Evolutionary conservation across 35 echinoderm and acorn worm species (phyloP), one percentile per base, ranked within the genome.

Genomic region (Ophiothrix spiculata): DNA sequence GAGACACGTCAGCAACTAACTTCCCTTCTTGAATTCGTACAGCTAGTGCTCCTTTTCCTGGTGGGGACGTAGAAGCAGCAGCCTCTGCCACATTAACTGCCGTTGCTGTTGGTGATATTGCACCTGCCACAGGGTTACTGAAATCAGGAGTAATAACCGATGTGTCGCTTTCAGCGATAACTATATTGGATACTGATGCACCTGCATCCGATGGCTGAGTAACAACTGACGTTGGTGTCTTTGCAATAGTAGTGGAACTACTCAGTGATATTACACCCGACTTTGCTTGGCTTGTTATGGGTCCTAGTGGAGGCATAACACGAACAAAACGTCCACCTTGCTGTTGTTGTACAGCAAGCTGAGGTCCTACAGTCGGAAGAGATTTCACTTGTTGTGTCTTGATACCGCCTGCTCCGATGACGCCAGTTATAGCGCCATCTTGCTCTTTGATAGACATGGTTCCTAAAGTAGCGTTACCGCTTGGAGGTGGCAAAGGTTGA

Each of bases 11-110:
- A 40, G 83, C 80, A 32, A 92, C 54, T 28, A 92, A 78, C 79
- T 92, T 86, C 28, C 90, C 80, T 40, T 90, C 87, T 80, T 83
- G 79, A 32, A 92, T 90, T 49, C 94, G 88, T 40, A 97, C 75
- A 33, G 36, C 79, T 29, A 83, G 38, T 39, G 74, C 42, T 77
- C 74, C 81, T 78, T 84, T 75, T 32, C 56, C 56, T 1, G 75
- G 49, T 21, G 74, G 74, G 1, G 81, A 83, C 21, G 83, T 91
- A 17, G 85, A 75, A 6, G 84, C 78, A 17, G 94, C 91, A 39
- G 76, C 56, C 1, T 88, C 86, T 15, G 86, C 91, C n/a, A 88
- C 91, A 85, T 89, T 93, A 33, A 82, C 90, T 17, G 85, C 90
- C 1, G 84, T 35, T 15, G 73, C 45, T 17, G 88, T 84, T 60